phyloP scores from a whole-genome alignment of 2,888 invertebrate species.

The Cabera pusaria region DNA sequence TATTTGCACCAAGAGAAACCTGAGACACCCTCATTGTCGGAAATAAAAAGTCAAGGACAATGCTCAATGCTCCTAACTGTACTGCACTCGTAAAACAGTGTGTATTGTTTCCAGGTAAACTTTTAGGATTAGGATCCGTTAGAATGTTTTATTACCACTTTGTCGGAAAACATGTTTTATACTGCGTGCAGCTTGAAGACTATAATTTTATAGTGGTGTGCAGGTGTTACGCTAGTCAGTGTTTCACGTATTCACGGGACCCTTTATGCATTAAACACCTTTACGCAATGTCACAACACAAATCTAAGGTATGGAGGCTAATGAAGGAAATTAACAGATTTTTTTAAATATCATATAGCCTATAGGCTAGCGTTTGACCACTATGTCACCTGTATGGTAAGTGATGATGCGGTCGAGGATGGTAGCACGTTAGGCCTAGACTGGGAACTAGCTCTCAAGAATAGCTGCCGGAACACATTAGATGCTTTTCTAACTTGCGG shows the following conservation, averaged over 20 bases:
- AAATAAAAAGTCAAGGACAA: slow-evolving; percentile 12
- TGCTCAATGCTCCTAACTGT: slow-evolving; percentile 6
- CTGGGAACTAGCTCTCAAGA: too few species aligned
- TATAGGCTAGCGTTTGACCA: too few species aligned
- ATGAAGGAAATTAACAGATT: too few species aligned
- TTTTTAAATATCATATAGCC: too few species aligned
- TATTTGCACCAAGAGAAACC: too few species aligned
- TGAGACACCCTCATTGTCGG: slow-evolving; percentile 9
- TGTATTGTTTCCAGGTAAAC: slow-evolving; percentile 14
- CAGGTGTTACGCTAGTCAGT: not conserved
- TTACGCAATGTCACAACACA: not conserved
- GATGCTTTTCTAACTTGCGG: too few species aligned
- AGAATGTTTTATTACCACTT: slow-evolving; percentile 8
- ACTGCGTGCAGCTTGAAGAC: slow-evolving; percentile 5
- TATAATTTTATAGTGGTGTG: not conserved
- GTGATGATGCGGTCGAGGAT: too few species aligned
- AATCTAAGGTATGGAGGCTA: too few species aligned
- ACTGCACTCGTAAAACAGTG: slow-evolving; percentile 6
- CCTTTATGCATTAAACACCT: slow-evolving; percentile 1
- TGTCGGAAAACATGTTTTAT: slow-evolving; percentile 3
- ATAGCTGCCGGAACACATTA: too few species aligned
- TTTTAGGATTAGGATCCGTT: slow-evolving; percentile 7
- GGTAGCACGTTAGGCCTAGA: too few species aligned
- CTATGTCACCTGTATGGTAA: too few species aligned
- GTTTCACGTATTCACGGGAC: too few species aligned